These are phyloP conservation scores for Zonotrichia leucophrys DNA, from an alignment of 2,113 vertebrate species.

Conservation along the genomic window DNA sequence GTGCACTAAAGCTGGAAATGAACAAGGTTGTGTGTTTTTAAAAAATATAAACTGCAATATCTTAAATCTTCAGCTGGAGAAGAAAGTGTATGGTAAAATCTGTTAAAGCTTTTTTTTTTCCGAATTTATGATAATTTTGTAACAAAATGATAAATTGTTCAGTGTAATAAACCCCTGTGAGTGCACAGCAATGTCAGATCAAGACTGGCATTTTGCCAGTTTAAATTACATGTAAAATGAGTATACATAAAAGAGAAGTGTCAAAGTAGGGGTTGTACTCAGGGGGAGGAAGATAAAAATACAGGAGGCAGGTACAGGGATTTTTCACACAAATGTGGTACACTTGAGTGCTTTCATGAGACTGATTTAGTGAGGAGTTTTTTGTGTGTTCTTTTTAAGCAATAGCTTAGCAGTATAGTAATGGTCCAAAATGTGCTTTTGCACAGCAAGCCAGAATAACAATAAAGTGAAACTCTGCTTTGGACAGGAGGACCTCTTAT, in stretches of 20 bases:
- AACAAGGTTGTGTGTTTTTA: not conserved
- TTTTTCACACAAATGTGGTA: not conserved
- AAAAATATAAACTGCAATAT: not conserved
- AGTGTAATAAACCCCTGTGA: not conserved
- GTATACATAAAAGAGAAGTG: not conserved
- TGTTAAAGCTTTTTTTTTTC: not conserved
- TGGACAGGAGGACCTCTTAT: not conserved
- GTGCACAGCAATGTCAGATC: not conserved
- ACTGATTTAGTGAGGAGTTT: not conserved
- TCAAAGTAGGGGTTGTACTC: not conserved
- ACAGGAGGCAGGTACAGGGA: not conserved
- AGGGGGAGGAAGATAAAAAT: not conserved
- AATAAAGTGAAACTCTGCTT: not conserved
- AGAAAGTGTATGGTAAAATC: not conserved
- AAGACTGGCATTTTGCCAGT: not conserved
- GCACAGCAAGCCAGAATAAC: not conserved
- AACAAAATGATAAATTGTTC: not conserved
- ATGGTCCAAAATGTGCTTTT: conserved; percentile 24
- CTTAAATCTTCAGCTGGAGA: not conserved
- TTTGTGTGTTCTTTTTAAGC: not conserved
- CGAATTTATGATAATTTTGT: not conserved
- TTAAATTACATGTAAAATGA: not conserved
- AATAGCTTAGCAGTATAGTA: not conserved
- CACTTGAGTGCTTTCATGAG: not conserved
- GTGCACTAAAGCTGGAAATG: not conserved